Percentiles rank a stretch among this genome's conserved stretches.
Evolutionary conservation across 2,797 vertebrate species (phyloP).

Genomic region (Cuculus canorus): DNA sequence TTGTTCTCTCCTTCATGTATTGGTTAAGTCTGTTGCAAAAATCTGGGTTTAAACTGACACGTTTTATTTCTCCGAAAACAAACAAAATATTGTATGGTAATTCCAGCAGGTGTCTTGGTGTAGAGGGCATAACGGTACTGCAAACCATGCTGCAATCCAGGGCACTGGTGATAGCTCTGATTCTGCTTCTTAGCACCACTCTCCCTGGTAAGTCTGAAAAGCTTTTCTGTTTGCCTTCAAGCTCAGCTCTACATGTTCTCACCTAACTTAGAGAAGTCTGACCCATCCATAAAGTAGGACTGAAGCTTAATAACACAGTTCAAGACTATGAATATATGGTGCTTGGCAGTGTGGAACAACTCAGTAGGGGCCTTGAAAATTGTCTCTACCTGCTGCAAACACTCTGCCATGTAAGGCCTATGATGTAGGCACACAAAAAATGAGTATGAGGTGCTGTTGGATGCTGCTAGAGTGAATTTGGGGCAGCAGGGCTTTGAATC

Average conservation of each 20-base stretch:
- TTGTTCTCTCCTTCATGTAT: neutral
- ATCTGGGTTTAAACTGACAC: neutral
- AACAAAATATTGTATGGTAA: neutral
- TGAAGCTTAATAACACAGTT: neutral
- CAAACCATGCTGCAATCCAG: constrained; percentile 65
- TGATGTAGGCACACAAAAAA: neutral
- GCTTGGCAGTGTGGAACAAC: neutral
- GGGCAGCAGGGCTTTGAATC: neutral
- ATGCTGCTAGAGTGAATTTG: neutral
- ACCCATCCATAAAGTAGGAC: neutral
- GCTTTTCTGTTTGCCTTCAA: neutral
- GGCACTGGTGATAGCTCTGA: constrained; percentile 50
- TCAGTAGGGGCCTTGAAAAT: neutral
- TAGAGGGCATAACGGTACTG: neutral
- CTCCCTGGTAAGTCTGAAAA: constrained; percentile 48
- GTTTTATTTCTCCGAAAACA: constrained; percentile 5
- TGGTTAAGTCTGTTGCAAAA: neutral
- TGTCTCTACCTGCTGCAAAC: neutral
- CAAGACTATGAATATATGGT: neutral
- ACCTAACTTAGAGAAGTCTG: neutral
- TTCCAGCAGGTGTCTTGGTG: constrained; percentile 11
- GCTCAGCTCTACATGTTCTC: neutral
- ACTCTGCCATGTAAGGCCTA: neutral
- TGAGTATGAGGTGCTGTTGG: neutral
- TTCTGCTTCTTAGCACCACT: constrained; percentile 58